Evolutionary conservation across 2,797 vertebrate species (phyloP).

Genomic region (Macropus fuliginosus): DNA sequence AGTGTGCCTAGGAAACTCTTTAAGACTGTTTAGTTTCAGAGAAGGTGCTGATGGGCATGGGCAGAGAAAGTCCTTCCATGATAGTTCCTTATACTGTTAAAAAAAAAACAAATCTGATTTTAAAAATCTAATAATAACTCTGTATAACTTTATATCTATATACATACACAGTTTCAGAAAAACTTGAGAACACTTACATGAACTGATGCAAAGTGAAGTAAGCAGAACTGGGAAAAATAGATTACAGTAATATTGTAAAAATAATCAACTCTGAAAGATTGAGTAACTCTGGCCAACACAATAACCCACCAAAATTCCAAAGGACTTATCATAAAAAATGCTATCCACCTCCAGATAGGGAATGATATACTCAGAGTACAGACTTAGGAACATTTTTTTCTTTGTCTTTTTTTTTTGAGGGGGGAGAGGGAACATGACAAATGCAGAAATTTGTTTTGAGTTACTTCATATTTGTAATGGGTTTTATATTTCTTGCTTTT

Average conservation of each 20-base stretch:
- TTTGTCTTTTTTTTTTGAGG: background rate
- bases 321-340: background rate
- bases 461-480: background rate
- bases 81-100: background rate
- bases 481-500: background rate
- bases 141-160: background rate
- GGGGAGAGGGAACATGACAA: background rate
- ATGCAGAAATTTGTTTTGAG: background rate
- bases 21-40: background rate
- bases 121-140: background rate
- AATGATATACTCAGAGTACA: background rate
- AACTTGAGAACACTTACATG: background rate
- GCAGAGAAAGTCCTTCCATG: background rate
- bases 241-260: background rate
- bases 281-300: background rate
- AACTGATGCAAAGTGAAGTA: background rate
- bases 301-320: background rate
- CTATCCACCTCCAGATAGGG: background rate
- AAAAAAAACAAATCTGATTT: background rate
- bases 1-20: background rate
- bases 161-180: background rate
- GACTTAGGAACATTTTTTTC: background rate
- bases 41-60: background rate
- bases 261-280: background rate
- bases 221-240: background rate